Percentiles rank a stretch among this genome's conserved stretches.
These are phyloP conservation scores for Otocyon megalotis DNA, from an alignment of 2,113 vertebrate genomes.

Conservation along the genomic window DNA sequence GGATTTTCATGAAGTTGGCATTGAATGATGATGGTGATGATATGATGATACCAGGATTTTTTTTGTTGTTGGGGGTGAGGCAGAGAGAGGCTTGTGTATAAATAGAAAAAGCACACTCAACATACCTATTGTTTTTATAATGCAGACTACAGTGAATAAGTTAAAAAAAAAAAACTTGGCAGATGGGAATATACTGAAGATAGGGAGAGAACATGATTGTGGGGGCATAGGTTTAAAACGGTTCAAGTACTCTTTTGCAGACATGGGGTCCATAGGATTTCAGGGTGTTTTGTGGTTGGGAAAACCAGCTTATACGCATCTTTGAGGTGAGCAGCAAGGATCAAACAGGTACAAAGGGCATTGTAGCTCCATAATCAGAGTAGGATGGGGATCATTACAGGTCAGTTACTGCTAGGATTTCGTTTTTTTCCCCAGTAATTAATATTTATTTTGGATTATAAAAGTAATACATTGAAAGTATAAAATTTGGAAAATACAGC, in stretches of 20 bases:
- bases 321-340: neutral
- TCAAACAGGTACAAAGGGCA: neutral
- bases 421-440: neutral
- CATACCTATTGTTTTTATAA: slow-evolving; percentile 36
- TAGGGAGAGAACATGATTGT: neutral
- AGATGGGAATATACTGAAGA: neutral
- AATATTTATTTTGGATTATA: slow-evolving; percentile 42
- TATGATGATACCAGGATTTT: neutral
- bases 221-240: neutral
- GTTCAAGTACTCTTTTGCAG: neutral
- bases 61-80: neutral
- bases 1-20: neutral
- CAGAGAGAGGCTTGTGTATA: slow-evolving; percentile 35
- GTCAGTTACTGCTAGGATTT: neutral
- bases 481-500: neutral
- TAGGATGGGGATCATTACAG: neutral
- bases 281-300: neutral
- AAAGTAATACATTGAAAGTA: neutral
- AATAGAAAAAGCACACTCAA: slow-evolving; percentile 29
- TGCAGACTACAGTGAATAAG: neutral
- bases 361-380: neutral
- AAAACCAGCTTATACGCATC: neutral
- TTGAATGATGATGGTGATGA: neutral
- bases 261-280: neutral
- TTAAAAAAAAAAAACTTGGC: neutral